Base-by-base conservation (phyloP, 2,797 vertebrate genomes). In the Rhinoraja longicauda region DNA sequence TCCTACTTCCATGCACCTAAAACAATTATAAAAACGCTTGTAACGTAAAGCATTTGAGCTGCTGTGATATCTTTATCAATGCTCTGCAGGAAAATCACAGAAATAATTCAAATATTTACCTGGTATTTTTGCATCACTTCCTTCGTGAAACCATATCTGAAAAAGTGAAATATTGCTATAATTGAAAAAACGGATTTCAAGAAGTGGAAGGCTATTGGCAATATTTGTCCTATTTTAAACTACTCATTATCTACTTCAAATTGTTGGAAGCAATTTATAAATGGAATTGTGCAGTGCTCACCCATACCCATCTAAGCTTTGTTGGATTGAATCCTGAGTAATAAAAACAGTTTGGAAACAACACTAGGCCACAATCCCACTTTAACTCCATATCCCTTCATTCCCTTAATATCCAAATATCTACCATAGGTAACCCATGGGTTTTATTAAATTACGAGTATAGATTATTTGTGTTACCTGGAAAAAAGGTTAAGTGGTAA, bases 61-160 rank as follows among this genome's bases (percentile, higher is more conserved):
- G 15, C 67, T 62, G 45, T 59, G 36, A 62, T 4, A 67, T 64
- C 9, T 12, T 57, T 3, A 64, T 32, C 29, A 17, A 62, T 32
- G 45, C 6, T 36, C 81, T 93, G 57, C 77, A 39, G 88, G 45
- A 77, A 45, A 70, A 19, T 64, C 17, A 93, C 78, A 93, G 72
- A 7, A 64, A 70, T 64, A 29, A 5, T n/a, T 21, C 81, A 93
- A 1, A 94, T 96, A 93, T 82, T 1, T 95, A 99, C 98, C 97
- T 97, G 97, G 94, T 99, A 99, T 95, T 99, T 99, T 73, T 96
- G 96, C 96, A 98, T 97, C 75, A 99, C 97, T 95, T 99, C 98
- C 95, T 98, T 99, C 93, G 97, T 97, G 94, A 99, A 98, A 92
- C 98, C 98, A 15, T 99, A 99, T 95, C 98, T 99, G 94, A 57